phyloP scores from a whole-genome alignment of 2,888 invertebrate genomes.

The Omphaloscelis lunosa region DNA sequence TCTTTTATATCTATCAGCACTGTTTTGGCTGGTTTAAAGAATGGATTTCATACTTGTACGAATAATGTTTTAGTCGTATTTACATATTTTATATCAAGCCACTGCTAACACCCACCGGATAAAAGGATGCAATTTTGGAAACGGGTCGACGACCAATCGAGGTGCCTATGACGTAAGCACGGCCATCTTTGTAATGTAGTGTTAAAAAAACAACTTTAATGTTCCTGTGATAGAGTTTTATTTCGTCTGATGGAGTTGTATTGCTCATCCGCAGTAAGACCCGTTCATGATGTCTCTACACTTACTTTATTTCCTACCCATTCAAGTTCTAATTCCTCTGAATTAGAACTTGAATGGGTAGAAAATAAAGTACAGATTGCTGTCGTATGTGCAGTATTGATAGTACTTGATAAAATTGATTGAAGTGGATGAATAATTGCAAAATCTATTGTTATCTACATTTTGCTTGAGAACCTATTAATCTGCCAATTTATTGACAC shows the following conservation, averaged over 20 bases:
- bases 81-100: constrained; percentile 44
- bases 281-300: neutral
- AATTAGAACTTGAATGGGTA: constrained; percentile 19
- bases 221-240: constrained; percentile 26
- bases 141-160: constrained; percentile 68
- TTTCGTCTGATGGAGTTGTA: constrained; percentile 15
- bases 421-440: constrained; percentile 60
- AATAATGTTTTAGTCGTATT: constrained; percentile 49
- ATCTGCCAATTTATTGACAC: constrained; percentile 31
- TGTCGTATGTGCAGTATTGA: neutral
- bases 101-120: constrained; percentile 52
- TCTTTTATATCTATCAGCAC: constrained; percentile 15
- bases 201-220: constrained; percentile 38
- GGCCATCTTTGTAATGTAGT: constrained; percentile 9
- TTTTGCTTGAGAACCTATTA: constrained; percentile 50
- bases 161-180: constrained; percentile 61
- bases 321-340: no score
- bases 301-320: no score
- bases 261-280: constrained; percentile 41
- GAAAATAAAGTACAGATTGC: constrained; percentile 13
- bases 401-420: constrained; percentile 54
- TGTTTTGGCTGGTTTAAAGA: constrained; percentile 37
- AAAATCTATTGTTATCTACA: constrained; percentile 50
- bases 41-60: constrained; percentile 3
- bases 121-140: constrained; percentile 65